Evolutionary conservation across 1,140 invertebrate species (phyloP).

Genomic region (Chironomus tepperi): DNA sequence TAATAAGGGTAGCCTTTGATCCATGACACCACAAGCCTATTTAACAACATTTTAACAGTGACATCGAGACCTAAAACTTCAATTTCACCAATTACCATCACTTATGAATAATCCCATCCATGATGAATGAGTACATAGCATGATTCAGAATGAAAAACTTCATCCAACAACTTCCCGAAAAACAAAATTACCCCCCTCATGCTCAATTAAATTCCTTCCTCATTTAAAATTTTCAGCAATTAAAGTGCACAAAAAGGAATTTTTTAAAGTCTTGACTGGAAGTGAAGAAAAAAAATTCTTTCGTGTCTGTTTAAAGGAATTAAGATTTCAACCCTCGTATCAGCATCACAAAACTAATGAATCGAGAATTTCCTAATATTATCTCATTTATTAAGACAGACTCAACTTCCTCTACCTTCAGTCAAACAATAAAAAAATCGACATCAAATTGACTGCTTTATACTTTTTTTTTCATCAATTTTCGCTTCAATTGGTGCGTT

Average conservation of each 20-base stretch:
- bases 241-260: neutral
- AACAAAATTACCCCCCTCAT: neutral
- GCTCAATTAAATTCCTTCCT: neutral
- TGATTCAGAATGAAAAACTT: neutral
- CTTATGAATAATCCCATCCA: no score
- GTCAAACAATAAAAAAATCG: neutral
- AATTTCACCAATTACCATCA: no score
- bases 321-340: neutral
- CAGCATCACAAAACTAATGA: neutral
- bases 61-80: no score
- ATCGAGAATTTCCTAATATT: slow-evolving; percentile 2
- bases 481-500: neutral
- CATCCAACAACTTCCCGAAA: neutral
- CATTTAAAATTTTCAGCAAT: neutral
- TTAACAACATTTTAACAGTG: no score
- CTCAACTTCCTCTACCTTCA: neutral
- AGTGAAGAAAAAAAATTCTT: neutral
- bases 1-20: no score
- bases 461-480: neutral
- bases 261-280: neutral
- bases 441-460: neutral
- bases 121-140: no score
- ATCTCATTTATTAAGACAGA: neutral
- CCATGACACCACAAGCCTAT: no score
- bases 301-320: neutral